phyloP scores from a whole-genome alignment of 1,140 invertebrate species.

The Rhopalosiphum padi region DNA sequence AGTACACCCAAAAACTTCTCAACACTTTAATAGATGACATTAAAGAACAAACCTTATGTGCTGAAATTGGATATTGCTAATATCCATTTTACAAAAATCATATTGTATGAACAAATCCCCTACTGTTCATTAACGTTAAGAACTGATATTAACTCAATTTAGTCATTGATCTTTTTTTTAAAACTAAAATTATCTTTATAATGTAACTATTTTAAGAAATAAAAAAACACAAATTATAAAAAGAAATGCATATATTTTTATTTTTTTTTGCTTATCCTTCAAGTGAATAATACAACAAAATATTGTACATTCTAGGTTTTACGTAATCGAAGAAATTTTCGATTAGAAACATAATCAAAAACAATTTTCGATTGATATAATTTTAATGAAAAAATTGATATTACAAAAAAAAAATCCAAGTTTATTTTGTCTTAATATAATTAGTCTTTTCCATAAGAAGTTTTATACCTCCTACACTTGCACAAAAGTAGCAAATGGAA shows the following conservation, averaged over 20 bases:
- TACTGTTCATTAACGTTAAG: neutral
- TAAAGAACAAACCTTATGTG: neutral
- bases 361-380: slow-evolving; percentile 24
- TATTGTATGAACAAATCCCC: neutral
- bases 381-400: slow-evolving; percentile 31
- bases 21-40: slow-evolving; percentile 15
- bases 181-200: neutral
- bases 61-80: slow-evolving; percentile 47
- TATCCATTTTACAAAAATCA: neutral
- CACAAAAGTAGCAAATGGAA: slow-evolving; percentile 45
- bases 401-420: slow-evolving; percentile 7
- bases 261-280: neutral
- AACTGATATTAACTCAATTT: neutral
- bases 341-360: slow-evolving; percentile 5
- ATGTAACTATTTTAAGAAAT: neutral
- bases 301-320: slow-evolving; percentile 35
- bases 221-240: slow-evolving; percentile 30
- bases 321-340: slow-evolving; percentile 19
- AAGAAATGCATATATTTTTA: slow-evolving; percentile 49
- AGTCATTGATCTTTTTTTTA: neutral
- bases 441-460: neutral
- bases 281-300: slow-evolving; percentile 50
- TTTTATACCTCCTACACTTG: slow-evolving; percentile 15
- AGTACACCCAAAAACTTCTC: slow-evolving; percentile 1
- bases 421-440: slow-evolving; percentile 32